Percentiles rank a stretch among this genome's conserved stretches.
Conservation (phyloP, 1,140 invertebrate species). For the Penaeus chinensis region DNA sequence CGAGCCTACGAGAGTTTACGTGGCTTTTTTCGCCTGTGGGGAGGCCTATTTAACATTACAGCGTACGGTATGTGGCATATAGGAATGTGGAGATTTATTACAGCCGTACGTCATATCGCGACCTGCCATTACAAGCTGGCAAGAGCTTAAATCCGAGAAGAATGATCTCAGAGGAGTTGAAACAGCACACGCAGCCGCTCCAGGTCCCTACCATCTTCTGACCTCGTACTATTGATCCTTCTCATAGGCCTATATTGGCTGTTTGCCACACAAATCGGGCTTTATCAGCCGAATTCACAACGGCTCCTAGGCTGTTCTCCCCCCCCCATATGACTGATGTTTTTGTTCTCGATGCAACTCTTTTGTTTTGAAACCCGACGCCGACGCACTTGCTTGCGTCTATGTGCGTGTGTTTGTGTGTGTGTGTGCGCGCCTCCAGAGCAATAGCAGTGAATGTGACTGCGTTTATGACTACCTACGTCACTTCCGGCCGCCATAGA, state of each 20-base stretch:
- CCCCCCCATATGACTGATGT: neutral
- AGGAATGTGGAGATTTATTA: constrained; percentile 21
- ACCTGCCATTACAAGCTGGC: constrained; percentile 3
- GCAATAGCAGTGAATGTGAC: too few species aligned
- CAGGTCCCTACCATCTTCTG: constrained; percentile 46
- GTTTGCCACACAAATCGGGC: constrained; percentile 32
- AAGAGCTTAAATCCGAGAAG: constrained; percentile 8
- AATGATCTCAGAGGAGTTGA: constrained; percentile 14
- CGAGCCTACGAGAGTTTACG: constrained; percentile 53
- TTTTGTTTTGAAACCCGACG: too few species aligned
- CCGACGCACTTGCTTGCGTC: too few species aligned
- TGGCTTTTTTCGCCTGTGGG: constrained; percentile 46
- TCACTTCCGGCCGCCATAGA: too few species aligned
- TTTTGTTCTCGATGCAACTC: neutral
- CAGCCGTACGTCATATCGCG: neutral
- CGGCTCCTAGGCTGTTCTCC: neutral
- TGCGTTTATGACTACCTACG: too few species aligned
- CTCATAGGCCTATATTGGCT: constrained; percentile 57
- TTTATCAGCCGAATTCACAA: neutral
- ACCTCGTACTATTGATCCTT: constrained; percentile 57
- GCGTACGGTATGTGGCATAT: constrained; percentile 28
- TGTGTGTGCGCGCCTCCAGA: too few species aligned
- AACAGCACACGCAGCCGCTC: constrained; percentile 42
- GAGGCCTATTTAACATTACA: constrained; percentile 46
- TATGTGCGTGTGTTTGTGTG: too few species aligned